Evolutionary conservation across 2,797 vertebrate species (phyloP).

Genomic region (Brachyrhaphis roseni): DNA sequence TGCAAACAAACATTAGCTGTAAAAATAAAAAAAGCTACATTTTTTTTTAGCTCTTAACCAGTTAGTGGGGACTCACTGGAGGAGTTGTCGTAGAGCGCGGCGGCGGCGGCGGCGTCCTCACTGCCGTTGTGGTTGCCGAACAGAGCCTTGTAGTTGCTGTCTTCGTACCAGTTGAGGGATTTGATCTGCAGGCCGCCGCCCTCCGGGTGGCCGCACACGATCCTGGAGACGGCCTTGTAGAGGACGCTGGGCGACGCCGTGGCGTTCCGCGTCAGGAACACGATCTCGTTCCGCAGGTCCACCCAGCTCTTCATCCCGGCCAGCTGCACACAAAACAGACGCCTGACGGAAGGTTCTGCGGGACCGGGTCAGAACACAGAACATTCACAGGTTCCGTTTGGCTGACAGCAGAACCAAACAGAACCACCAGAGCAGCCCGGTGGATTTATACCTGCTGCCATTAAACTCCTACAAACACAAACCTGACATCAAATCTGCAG

Average conservation of each 20-base stretch:
- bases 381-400: too few species aligned
- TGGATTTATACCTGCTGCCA: too few species aligned
- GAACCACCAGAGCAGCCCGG: too few species aligned
- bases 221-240: conserved; percentile 93
- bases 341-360: neutral
- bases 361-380: neutral
- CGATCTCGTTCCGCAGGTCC: conserved; percentile 91
- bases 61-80: conserved; percentile 84
- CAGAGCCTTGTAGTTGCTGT: conserved; percentile 96
- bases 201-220: conserved; percentile 94
- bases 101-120: conserved; percentile 78
- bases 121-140: conserved; percentile 90
- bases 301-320: conserved; percentile 92
- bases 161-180: conserved; percentile 98
- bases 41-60: too few species aligned
- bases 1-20: too few species aligned
- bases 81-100: conserved; percentile 89
- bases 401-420: too few species aligned
- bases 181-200: conserved; percentile 95
- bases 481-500: too few species aligned
- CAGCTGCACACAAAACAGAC: conserved; percentile 74
- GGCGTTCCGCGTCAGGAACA: conserved; percentile 87
- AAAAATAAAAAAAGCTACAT: too few species aligned
- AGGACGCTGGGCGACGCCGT: conserved; percentile 87
- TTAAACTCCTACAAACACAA: too few species aligned